Percentiles rank a stretch among this genome's conserved stretches.
Evolutionary conservation across 2,113 vertebrate genomes (phyloP).

Genomic region (Chlorodrepanis virens): DNA sequence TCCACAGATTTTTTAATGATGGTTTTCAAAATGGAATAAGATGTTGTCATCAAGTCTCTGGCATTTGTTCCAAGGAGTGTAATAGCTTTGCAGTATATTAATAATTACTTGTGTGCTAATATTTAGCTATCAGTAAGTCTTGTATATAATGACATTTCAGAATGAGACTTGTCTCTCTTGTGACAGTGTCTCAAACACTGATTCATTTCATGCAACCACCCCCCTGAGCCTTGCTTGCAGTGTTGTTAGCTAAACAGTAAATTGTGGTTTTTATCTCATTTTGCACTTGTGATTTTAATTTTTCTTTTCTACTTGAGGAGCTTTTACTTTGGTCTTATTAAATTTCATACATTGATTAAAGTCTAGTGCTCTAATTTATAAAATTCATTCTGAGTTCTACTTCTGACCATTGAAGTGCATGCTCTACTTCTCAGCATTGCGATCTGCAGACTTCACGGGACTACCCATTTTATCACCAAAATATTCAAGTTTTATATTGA

Average conservation of each 20-base stretch:
- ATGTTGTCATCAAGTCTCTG: background rate
- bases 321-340: background rate
- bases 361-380: background rate
- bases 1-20: background rate
- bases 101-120: background rate
- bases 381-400: background rate
- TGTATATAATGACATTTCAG: background rate
- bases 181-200: background rate
- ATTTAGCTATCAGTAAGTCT: background rate
- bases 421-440: background rate
- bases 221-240: background rate
- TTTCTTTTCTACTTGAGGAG: background rate
- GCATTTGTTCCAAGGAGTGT: background rate
- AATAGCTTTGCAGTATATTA: background rate
- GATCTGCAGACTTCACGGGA: background rate
- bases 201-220: background rate
- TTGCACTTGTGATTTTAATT: background rate
- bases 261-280: background rate
- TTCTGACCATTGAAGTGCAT: background rate
- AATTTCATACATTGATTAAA: background rate
- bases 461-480: background rate
- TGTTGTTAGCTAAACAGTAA: background rate
- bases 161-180: background rate
- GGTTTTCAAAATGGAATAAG: background rate
- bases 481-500: background rate